These are phyloP conservation scores for Pedionomus torquatus DNA, from an alignment of 2,113 vertebrate genomes.

Conservation along the genomic window DNA sequence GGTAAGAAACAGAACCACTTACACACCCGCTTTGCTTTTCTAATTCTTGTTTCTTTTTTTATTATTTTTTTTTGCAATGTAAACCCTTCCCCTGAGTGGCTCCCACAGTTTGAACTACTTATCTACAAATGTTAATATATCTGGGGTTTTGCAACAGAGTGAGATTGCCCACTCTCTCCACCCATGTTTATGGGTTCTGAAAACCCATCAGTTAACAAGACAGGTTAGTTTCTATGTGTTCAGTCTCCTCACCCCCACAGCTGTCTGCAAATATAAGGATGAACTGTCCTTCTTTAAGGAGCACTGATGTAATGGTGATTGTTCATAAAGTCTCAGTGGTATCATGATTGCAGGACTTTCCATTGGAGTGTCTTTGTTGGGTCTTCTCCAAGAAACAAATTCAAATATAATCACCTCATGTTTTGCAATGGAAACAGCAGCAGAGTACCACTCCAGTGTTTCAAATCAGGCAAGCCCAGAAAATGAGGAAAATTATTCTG, in stretches of 20 bases:
- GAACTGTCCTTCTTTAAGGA: not conserved
- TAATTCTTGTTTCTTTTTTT: not conserved
- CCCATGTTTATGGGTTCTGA: not conserved
- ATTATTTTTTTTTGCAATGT: not conserved
- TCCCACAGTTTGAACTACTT: not conserved
- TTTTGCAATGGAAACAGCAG: not conserved
- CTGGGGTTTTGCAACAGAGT: not conserved
- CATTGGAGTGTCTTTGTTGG: not conserved
- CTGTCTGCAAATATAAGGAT: not conserved
- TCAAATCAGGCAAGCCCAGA: not conserved
- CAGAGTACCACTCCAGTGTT: not conserved
- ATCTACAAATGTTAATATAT: not conserved
- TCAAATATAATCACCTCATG: not conserved
- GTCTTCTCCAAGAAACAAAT: constrained; percentile 41
- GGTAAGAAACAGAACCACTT: not conserved
- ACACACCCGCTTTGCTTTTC: not conserved
- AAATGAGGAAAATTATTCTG: not conserved
- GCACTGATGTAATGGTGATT: not conserved
- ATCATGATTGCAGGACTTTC: not conserved
- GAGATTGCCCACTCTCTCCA: not conserved
- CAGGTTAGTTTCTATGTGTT: not conserved
- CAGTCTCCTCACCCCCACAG: not conserved
- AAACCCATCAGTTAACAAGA: not conserved
- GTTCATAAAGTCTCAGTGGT: constrained; percentile 11
- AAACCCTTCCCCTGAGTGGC: not conserved